Conservation (phyloP, 1,140 invertebrate genomes). For the Oreohelix idahoensis region DNA sequence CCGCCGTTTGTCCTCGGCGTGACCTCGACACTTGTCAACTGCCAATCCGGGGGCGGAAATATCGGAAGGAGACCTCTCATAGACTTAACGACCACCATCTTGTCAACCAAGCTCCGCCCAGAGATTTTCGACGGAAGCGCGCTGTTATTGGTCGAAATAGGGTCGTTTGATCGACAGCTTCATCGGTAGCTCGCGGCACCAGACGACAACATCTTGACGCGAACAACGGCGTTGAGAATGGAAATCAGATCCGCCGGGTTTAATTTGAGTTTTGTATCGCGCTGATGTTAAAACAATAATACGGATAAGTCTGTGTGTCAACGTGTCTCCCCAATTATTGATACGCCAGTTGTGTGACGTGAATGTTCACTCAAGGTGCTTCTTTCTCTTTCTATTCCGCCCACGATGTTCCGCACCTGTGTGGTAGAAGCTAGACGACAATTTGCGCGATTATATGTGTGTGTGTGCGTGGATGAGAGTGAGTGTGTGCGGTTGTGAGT, state of each 20-base stretch:
- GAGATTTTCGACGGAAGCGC: neutral
- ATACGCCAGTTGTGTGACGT: neutral
- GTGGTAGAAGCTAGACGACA: neutral
- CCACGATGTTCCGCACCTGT: neutral
- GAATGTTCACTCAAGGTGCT: too few relatives aligned
- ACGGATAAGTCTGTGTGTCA: neutral
- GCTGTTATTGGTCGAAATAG: neutral
- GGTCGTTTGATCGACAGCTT: neutral
- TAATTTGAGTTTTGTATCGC: neutral
- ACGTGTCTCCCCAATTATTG: neutral
- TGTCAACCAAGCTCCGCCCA: neutral
- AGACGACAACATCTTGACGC: neutral
- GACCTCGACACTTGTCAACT: neutral
- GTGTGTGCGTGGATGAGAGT: constrained; percentile 1
- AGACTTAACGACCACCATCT: neutral
- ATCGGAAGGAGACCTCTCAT: neutral
- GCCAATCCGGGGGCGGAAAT: neutral
- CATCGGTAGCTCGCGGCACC: neutral
- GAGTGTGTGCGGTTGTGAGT: neutral
- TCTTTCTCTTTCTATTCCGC: neutral
- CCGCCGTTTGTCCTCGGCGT: neutral
- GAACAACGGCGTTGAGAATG: neutral
- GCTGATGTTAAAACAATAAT: neutral
- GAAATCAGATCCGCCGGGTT: neutral
- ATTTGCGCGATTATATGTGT: neutral